These are phyloP conservation scores for Lophius americanus DNA, from an alignment of 2,797 vertebrate genomes.

Conservation along the genomic window DNA sequence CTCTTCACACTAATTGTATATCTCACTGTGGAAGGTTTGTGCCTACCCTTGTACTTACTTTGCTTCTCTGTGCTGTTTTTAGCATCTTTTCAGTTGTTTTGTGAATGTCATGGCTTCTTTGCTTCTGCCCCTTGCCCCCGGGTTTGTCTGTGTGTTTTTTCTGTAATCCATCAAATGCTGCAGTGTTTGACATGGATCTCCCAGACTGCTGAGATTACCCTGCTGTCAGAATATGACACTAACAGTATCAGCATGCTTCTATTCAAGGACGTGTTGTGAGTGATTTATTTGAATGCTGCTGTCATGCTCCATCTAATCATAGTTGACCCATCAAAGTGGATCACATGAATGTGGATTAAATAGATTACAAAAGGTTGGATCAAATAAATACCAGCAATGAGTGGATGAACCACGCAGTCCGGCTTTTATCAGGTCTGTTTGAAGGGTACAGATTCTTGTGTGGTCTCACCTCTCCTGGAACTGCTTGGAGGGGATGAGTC, in stretches of 20 bases:
- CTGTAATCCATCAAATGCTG: constrained; percentile 51
- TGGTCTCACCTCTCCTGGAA: constrained; percentile 95
- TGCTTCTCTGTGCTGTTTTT: not conserved
- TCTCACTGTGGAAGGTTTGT: not conserved
- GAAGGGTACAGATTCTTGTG: not conserved
- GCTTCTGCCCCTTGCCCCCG: not conserved
- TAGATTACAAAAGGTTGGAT: constrained; percentile 51
- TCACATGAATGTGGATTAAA: constrained; percentile 60
- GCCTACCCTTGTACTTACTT: no score
- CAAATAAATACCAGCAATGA: constrained; percentile 7
- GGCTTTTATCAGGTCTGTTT: not conserved
- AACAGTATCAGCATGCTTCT: constrained; percentile 30
- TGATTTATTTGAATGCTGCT: constrained; percentile 14
- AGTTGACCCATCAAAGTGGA: constrained; percentile 53
- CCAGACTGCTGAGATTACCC: constrained; percentile 56
- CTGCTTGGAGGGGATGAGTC: constrained; percentile 94
- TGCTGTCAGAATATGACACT: constrained; percentile 63
- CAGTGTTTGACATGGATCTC: constrained; percentile 52
- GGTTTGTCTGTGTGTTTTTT: constrained; percentile 29
- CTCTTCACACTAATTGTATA: no score
- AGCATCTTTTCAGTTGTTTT: not conserved
- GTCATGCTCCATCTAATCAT: constrained; percentile 56
- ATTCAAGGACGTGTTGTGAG: constrained; percentile 35
- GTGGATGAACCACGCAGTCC: not conserved
- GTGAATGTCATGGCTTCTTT: not conserved